Conservation (phyloP, 2,888 invertebrate species). For the Eupithecia pulchellata region DNA sequence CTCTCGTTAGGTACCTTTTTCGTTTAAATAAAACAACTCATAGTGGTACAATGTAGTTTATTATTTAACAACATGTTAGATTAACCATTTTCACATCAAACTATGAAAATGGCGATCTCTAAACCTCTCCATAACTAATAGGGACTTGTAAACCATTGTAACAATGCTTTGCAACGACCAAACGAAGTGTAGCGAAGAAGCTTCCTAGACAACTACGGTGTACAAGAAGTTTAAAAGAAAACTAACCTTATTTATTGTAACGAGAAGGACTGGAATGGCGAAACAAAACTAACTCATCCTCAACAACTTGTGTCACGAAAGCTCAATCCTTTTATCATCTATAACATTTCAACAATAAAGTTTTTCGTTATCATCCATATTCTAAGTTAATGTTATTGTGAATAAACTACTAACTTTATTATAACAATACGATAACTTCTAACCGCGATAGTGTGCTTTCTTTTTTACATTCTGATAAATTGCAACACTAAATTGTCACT, state of each 20-base stretch:
- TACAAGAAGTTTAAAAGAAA: conserved; percentile 50
- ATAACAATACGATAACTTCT: conserved; percentile 83
- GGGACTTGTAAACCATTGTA: conserved; percentile 75
- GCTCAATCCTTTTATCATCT: conserved; percentile 83
- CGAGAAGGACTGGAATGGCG: conserved; percentile 34
- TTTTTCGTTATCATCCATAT: conserved; percentile 74
- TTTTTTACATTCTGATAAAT: conserved; percentile 69
- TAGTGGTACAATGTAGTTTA: conserved; percentile 89
- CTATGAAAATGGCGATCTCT: conserved; percentile 83
- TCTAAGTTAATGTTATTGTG: conserved; percentile 80
- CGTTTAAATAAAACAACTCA: conserved; percentile 57
- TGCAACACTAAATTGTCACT: conserved; percentile 83
- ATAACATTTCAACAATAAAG: conserved; percentile 85
- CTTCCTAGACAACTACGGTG: conserved; percentile 66
- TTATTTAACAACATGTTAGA: conserved; percentile 87
- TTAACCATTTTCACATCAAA: conserved; percentile 81
- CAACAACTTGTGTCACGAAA: conserved; percentile 80
- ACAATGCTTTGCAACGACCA: conserved; percentile 74
- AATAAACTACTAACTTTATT: conserved; percentile 81
- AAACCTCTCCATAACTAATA: conserved; percentile 84
- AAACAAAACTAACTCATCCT: conserved; percentile 61
- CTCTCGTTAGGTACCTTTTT: not conserved
- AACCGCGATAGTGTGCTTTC: conserved; percentile 72
- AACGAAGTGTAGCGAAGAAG: conserved; percentile 71
- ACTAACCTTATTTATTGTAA: conserved; percentile 53